phyloP scores from a whole-genome alignment of 2,888 invertebrate species.

The Metacarcinus magister region DNA sequence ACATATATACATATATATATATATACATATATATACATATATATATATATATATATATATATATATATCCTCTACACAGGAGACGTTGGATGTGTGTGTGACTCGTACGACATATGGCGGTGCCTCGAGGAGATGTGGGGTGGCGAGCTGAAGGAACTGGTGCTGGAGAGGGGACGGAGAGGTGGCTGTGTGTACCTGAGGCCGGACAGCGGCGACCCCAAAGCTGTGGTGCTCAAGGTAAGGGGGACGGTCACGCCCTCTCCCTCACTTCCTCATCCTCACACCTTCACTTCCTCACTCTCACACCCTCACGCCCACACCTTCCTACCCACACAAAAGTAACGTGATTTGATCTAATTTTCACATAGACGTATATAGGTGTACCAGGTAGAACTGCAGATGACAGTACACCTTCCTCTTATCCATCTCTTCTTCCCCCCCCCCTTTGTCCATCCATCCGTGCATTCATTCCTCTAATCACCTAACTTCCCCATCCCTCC shows the following conservation, averaged over 20 bases:
- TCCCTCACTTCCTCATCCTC: not conserved
- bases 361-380: too few relatives aligned
- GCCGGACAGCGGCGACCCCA: constrained; percentile 86
- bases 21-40: too few relatives aligned
- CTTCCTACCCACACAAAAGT: too few relatives aligned
- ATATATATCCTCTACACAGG: constrained; percentile 57
- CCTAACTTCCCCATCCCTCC: not conserved
- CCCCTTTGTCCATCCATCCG: not conserved
- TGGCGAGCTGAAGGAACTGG: constrained; percentile 84
- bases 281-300: too few relatives aligned
- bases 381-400: not conserved
- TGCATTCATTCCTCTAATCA: too few relatives aligned
- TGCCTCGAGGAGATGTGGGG: constrained; percentile 83
- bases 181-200: constrained; percentile 85
- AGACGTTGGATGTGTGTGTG: constrained; percentile 66
- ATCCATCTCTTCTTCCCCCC: not conserved
- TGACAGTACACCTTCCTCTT: not conserved
- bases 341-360: too few relatives aligned
- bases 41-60: not conserved
- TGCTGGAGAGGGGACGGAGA: constrained; percentile 74
- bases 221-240: constrained; percentile 85
- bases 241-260: not conserved
- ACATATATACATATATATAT: too few relatives aligned
- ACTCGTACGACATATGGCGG: constrained; percentile 77
- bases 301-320: too few relatives aligned